Evolutionary conservation across 2,888 invertebrate species (phyloP), one percentile per base, ranked within the genome.

Genomic region (Caenorhabditis sp.): DNA sequence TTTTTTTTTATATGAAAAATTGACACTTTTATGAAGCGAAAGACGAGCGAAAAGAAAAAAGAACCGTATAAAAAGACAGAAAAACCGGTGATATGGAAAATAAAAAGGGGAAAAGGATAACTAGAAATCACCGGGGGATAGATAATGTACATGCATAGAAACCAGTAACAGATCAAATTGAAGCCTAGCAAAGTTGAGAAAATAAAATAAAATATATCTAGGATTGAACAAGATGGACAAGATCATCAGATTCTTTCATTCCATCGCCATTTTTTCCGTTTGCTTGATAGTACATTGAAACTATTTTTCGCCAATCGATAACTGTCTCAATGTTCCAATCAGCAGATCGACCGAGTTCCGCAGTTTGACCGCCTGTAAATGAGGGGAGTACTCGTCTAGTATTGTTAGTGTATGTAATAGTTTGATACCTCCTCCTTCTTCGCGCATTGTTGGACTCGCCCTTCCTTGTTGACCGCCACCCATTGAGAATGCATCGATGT

Each of bases 401-500:
- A 51, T 21, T 8, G 4, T 19, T 4, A 21, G 43, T 3, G 17
- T 43, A 10, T 19, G 1, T 31, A 43, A 36, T 36, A 36, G 12
- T 8, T 19, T 51, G 50, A 55, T 58, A 66, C 69, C 66, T 61
- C 51, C 70, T 43, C 72, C 69, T 27, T 72, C 78, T 66, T 79
- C 82, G 49, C 79, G 57, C 70, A 80, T 69, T 8, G 77, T 70
- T 14, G 84, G 83, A 65, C 81, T 79, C 1, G 74, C 64, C 31
- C 85, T 58, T 31, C 87, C 87, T 54, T 79, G 80, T 55, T 81
- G 81, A 6, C 81, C 82, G 6, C 86, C 87, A 59, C 82, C 83
- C 87, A 87, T 88, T 14, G 86, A 86, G 62, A 84, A 88, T 0
- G 88, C 85, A 66, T 88, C 88, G 54, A 88, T 87, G 62, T 88